Evolutionary conservation across 2,113 vertebrate genomes (phyloP).

Genomic region (Aramus guarauna): DNA sequence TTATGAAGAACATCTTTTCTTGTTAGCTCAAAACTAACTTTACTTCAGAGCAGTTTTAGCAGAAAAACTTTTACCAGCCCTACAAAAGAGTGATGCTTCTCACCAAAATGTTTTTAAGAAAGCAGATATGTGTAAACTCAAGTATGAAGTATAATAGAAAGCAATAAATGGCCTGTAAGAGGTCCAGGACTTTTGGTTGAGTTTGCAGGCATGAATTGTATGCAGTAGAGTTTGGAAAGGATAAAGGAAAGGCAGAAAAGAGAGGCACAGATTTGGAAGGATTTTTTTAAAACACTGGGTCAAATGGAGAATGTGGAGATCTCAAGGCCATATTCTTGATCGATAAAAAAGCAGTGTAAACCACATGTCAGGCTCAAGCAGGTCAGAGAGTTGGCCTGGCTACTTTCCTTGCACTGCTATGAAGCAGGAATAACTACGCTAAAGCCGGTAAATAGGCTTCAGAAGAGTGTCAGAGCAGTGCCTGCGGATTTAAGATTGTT

Average conservation of each 20-base stretch:
- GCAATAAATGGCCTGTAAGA: background rate
- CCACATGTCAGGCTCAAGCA: background rate
- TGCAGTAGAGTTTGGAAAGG: background rate
- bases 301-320: background rate
- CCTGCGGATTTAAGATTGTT: background rate
- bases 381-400: constrained; percentile 22
- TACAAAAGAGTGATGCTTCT: background rate
- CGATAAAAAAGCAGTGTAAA: background rate
- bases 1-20: background rate
- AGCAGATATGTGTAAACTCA: background rate
- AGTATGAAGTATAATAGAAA: background rate
- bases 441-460: background rate
- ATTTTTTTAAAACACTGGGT: background rate
- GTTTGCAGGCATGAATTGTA: background rate
- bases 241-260: background rate
- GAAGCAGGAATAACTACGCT: background rate
- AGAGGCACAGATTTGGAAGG: background rate
- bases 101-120: background rate
- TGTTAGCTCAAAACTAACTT: background rate
- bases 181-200: background rate
- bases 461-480: background rate
- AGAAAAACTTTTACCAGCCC: background rate
- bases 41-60: background rate
- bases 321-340: constrained; percentile 1
- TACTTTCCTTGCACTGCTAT: background rate